phyloP scores from a whole-genome alignment of 2,113 vertebrate genomes.

The Sminthopsis crassicaudata region DNA sequence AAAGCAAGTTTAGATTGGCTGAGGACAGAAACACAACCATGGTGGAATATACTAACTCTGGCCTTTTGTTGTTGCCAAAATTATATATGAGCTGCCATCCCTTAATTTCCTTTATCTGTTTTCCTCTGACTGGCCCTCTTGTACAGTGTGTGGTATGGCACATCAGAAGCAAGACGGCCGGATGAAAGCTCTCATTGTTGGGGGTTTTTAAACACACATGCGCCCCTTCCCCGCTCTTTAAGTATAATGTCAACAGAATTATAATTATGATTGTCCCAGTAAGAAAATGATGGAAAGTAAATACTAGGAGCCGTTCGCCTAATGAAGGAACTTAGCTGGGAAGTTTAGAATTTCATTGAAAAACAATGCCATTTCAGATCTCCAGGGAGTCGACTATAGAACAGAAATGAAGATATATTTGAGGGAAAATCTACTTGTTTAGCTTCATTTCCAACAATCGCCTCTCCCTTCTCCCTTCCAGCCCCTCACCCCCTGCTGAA shows the following conservation, averaged over 20 bases:
- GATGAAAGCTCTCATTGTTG: slow-evolving; percentile 42
- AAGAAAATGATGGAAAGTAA: neutral
- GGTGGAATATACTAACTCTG: slow-evolving; percentile 78
- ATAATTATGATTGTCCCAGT: neutral
- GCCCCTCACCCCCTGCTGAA: neutral
- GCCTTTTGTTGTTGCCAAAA: slow-evolving; percentile 73
- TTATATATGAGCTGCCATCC: slow-evolving; percentile 68
- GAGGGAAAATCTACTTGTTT: neutral
- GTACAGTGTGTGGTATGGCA: neutral
- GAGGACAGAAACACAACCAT: slow-evolving; percentile 62
- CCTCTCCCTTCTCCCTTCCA: neutral
- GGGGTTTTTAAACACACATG: slow-evolving; percentile 26
- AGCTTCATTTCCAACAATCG: neutral
- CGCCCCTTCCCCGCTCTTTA: neutral
- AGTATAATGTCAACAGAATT: slow-evolving; percentile 20
- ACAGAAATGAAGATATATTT: neutral
- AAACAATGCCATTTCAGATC: fast-evolving
- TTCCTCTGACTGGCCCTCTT: neutral
- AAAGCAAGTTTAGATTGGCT: slow-evolving; percentile 77
- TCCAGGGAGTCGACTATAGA: neutral
- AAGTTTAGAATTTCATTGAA: neutral
- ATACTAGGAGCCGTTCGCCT: neutral
- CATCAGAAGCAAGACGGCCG: slow-evolving; percentile 12
- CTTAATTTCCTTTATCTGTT: slow-evolving; percentile 56
- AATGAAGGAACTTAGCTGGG: neutral